Evolutionary conservation across 2,888 invertebrate genomes (phyloP).

Genomic region (Drosophila kokeensis): DNA sequence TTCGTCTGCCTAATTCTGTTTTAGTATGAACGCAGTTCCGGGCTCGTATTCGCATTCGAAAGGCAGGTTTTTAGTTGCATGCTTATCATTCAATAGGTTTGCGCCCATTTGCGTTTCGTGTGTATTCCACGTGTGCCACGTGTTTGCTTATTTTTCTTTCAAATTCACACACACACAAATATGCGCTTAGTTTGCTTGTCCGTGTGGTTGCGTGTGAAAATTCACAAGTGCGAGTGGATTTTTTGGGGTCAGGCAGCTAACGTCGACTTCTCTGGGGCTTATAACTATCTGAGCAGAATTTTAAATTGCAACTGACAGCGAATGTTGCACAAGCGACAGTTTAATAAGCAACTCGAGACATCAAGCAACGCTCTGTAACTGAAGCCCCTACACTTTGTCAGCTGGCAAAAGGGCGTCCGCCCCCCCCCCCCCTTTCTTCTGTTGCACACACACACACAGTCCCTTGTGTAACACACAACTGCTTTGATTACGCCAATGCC

Average conservation of each 20-base stretch:
- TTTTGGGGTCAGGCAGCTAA: constrained; percentile 19
- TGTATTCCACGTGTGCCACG: constrained; percentile 45
- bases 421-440: background rate
- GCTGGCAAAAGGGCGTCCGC: background rate
- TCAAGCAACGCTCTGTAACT: constrained; percentile 28
- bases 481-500: background rate
- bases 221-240: constrained; percentile 61
- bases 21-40: constrained; percentile 23
- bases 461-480: background rate
- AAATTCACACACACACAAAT: constrained; percentile 19
- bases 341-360: constrained; percentile 44
- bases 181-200: constrained; percentile 3
- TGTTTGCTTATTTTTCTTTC: constrained; percentile 50
- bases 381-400: constrained; percentile 2
- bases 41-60: constrained; percentile 7
- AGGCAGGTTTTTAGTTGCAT: constrained; percentile 47
- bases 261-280: constrained; percentile 8
- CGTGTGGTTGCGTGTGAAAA: constrained; percentile 59
- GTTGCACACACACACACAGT: background rate
- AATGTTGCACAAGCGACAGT: constrained; percentile 35
- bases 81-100: constrained; percentile 63
- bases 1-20: constrained; percentile 43
- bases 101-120: constrained; percentile 39
- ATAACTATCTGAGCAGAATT: constrained; percentile 32
- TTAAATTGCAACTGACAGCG: constrained; percentile 41